Evolutionary conservation across 2,888 invertebrate genomes (phyloP).

Genomic region (Ceriagrion tenellum): DNA sequence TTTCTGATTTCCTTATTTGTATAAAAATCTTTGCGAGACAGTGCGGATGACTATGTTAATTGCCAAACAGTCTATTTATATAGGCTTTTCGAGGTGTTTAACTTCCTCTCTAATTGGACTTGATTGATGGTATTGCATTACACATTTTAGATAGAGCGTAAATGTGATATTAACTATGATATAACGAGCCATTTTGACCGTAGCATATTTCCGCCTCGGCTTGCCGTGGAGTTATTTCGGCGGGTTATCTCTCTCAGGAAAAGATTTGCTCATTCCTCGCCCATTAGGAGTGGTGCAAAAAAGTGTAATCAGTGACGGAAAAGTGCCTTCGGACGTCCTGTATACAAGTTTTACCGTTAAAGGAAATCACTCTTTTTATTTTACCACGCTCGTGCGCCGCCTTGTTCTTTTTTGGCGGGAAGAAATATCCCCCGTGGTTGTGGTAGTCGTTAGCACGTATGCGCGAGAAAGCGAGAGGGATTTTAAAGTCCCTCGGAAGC

Average conservation of each 20-base stretch:
- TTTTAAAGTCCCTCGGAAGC: neutral
- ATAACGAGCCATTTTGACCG: no score
- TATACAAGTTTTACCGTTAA: neutral
- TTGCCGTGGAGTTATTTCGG: neutral
- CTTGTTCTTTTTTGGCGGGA: neutral
- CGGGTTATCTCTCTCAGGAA: neutral
- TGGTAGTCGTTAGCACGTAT: neutral
- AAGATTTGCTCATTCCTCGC: neutral
- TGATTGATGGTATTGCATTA: no score
- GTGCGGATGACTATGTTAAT: no score
- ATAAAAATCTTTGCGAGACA: no score
- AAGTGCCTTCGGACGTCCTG: neutral
- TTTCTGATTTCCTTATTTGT: no score
- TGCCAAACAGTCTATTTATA: no score
- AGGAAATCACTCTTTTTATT: neutral
- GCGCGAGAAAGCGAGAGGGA: constrained; percentile 34
- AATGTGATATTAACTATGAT: no score
- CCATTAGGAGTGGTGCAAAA: neutral
- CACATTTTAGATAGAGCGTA: no score
- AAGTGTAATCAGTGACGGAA: neutral
- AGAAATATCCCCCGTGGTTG: neutral
- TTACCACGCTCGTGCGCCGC: neutral
- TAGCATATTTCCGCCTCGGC: no score
- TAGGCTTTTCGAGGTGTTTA: no score
- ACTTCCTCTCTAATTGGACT: no score